Evolutionary conservation across 2,113 vertebrate genomes (phyloP).

Genomic region (Sarotherodon lohbergeri): DNA sequence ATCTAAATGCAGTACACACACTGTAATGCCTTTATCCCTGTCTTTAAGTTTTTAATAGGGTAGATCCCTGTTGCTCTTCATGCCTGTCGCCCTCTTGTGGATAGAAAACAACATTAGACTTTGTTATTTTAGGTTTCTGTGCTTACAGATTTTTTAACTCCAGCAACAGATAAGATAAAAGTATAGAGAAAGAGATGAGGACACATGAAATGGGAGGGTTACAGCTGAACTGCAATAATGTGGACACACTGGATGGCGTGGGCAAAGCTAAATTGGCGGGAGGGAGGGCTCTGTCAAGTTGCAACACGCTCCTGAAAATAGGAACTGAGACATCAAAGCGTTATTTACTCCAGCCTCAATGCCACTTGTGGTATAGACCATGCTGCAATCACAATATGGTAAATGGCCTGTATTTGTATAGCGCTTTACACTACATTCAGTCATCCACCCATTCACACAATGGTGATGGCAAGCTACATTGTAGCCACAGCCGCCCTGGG

Average conservation of each 20-base stretch:
- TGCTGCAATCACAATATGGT: not conserved
- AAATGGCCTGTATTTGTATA: not conserved
- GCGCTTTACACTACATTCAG: not conserved
- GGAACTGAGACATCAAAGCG: not conserved
- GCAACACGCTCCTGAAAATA: not conserved
- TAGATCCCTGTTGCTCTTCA: not conserved
- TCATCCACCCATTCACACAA: not conserved
- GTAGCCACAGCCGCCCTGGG: not conserved
- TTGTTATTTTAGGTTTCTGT: not conserved
- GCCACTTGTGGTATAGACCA: not conserved
- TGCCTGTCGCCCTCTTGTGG: conserved; percentile 12
- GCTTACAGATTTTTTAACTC: not conserved
- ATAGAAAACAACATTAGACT: not conserved
- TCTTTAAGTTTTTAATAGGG: not conserved
- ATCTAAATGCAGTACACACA: not conserved
- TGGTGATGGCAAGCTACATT: not conserved
- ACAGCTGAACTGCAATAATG: not conserved
- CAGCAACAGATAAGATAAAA: not conserved
- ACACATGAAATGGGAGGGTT: not conserved
- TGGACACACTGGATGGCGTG: not conserved
- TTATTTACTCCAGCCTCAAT: not conserved
- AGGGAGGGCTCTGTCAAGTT: not conserved
- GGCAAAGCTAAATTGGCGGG: not conserved
- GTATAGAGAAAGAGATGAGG: not conserved
- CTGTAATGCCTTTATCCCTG: not conserved